Evolutionary conservation across 2,888 invertebrate genomes (phyloP).

Genomic region (Pollenia griseotomentosa): DNA sequence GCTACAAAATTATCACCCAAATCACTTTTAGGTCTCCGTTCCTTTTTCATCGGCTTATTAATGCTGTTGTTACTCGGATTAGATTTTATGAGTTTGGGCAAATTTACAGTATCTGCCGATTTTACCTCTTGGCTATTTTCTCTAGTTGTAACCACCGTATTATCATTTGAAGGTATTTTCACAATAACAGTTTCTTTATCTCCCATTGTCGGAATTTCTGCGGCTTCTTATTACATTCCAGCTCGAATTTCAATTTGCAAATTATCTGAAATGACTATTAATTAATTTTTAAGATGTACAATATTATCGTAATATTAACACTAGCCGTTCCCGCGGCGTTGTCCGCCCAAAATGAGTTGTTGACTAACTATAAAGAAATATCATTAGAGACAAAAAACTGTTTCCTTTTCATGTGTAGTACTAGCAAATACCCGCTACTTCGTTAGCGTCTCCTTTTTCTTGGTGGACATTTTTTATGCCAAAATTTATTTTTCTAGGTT

Average conservation of each 20-base stretch:
- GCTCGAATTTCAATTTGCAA: constrained; percentile 26
- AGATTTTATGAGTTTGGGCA: constrained; percentile 70
- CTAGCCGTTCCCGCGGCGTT: neutral
- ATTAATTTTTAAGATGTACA: constrained; percentile 19
- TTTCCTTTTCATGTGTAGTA: too few species aligned
- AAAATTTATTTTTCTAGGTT: too few species aligned
- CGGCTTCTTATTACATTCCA: constrained; percentile 56
- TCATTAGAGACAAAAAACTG: too few species aligned
- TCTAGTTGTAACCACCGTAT: neutral
- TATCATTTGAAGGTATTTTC: constrained; percentile 33
- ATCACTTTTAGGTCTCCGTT: constrained; percentile 82
- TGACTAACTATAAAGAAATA: too few species aligned
- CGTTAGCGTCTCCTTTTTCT: too few species aligned
- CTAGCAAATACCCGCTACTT: too few species aligned
- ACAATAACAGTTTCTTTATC: constrained; percentile 45
- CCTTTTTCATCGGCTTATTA: constrained; percentile 74
- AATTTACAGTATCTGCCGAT: constrained; percentile 33
- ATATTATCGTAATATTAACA: constrained; percentile 1
- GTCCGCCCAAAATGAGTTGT: too few species aligned
- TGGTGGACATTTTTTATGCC: too few species aligned
- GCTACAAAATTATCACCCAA: constrained; percentile 86
- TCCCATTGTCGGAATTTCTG: constrained; percentile 41
- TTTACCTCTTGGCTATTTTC: constrained; percentile 14
- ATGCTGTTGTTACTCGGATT: constrained; percentile 64
- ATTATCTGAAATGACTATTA: constrained; percentile 21